A percentile compares a stretch with the other conserved stretches of the same genome.
phyloP scores from a whole-genome alignment of 1,140 invertebrate genomes.

The Pissodes strobi region DNA sequence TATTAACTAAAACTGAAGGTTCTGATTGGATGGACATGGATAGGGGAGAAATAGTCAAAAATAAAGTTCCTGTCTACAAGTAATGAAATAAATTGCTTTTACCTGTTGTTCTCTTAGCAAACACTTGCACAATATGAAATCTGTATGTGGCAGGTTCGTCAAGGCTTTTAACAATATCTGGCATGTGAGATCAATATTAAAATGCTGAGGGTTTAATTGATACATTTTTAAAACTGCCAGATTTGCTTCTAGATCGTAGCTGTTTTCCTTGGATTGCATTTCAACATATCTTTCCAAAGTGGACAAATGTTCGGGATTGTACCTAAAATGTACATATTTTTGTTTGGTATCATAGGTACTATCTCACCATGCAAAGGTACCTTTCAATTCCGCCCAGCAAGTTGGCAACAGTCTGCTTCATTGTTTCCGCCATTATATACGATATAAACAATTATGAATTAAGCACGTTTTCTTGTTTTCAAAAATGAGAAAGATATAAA shows the following conservation, averaged over 20 bases:
- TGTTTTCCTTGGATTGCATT: conserved; percentile 89
- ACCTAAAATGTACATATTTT: conserved; percentile 74
- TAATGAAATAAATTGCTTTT: too few species aligned
- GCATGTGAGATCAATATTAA: conserved; percentile 79
- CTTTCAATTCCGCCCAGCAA: conserved; percentile 82
- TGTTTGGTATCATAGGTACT: too few species aligned
- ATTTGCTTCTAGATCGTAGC: conserved; percentile 96
- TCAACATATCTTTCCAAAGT: conserved; percentile 91
- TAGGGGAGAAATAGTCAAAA: too few species aligned
- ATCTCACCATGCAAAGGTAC: too few species aligned
- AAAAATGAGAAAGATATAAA: too few species aligned
- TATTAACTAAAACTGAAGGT: too few species aligned
- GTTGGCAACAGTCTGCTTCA: conserved; percentile 72
- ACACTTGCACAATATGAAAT: conserved; percentile 96
- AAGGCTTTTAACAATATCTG: conserved; percentile 92
- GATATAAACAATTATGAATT: too few species aligned
- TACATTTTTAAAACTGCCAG: conserved; percentile 89
- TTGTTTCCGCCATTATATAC: conserved; percentile 68
- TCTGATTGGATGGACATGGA: too few species aligned
- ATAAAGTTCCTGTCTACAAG: too few species aligned
- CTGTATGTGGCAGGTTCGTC: conserved; percentile 94
- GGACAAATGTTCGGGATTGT: conserved; percentile 91
- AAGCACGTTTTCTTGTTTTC: too few species aligned
- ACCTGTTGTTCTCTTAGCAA: conserved; percentile 85
- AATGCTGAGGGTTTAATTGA: conserved; percentile 91